Percentiles rank a stretch among this genome's conserved stretches.
Evolutionary conservation across 2,113 vertebrate genomes (phyloP).

Genomic region (Antechinus flavipes): DNA sequence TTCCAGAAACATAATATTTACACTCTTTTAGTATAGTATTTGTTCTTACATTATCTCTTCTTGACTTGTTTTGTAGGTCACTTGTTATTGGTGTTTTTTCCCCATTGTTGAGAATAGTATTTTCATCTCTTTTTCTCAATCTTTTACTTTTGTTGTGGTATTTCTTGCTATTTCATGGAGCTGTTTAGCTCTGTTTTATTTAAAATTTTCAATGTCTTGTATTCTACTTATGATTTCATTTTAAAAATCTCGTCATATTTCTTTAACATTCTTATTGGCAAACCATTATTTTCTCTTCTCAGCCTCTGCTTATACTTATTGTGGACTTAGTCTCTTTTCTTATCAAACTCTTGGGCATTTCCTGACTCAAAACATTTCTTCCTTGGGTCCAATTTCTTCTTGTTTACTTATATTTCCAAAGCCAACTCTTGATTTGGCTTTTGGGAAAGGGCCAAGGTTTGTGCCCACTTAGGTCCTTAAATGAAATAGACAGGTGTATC

Average conservation of each 20-base stretch:
- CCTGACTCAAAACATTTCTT: not conserved
- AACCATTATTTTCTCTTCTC: not conserved
- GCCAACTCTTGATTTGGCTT: not conserved
- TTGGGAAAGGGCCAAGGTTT: not conserved
- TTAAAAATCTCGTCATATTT: not conserved
- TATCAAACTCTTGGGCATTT: not conserved
- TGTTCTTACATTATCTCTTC: not conserved
- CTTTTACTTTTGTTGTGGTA: not conserved
- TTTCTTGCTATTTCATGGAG: not conserved
- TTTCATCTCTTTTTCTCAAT: not conserved
- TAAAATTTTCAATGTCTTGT: not conserved
- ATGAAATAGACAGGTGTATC: not conserved
- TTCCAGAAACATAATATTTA: not conserved
- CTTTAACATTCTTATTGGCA: not conserved
- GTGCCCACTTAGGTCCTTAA: not conserved
- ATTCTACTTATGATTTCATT: not conserved
- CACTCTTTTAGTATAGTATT: not conserved
- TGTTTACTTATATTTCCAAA: not conserved
- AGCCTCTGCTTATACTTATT: not conserved
- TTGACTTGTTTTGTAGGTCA: not conserved
- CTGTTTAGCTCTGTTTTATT: not conserved
- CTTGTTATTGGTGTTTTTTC: too few species aligned
- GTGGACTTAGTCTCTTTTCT: not conserved
- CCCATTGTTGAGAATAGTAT: not conserved
- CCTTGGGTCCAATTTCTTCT: not conserved